Percentiles rank a stretch among this genome's conserved stretches.
Evolutionary conservation across 2,888 invertebrate genomes (phyloP).

Genomic region (Eupelmus urozonus): DNA sequence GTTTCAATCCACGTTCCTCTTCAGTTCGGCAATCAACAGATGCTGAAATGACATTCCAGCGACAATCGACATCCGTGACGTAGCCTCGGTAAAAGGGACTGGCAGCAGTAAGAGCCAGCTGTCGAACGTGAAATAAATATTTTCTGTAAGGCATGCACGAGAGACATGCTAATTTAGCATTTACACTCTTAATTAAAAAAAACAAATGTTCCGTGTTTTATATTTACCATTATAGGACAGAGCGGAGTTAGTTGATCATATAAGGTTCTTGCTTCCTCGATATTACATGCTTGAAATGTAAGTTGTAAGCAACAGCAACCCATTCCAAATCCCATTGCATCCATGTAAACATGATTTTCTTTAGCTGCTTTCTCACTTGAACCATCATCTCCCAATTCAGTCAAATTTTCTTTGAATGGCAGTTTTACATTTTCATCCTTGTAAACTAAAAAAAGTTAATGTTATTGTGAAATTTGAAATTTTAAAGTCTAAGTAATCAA

Average conservation of each 20-base stretch:
- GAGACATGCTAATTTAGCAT: conserved; percentile 57
- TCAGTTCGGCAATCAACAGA: conserved; percentile 97
- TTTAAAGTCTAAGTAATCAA: background rate
- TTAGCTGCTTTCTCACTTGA: conserved; percentile 82
- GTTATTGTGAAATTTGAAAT: conserved; percentile 26
- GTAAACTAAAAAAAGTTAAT: conserved; percentile 83
- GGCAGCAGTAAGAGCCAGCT: conserved; percentile 97
- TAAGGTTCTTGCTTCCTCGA: conserved; percentile 94
- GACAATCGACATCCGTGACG: conserved; percentile 96
- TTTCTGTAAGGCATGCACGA: conserved; percentile 61
- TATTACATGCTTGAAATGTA: conserved; percentile 98
- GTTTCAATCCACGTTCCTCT: conserved; percentile 91
- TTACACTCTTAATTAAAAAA: conserved; percentile 25
- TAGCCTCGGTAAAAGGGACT: conserved; percentile 96
- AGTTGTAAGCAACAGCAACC: conserved; percentile 98
- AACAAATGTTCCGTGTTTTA: conserved; percentile 37
- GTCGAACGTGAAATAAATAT: conserved; percentile 68
- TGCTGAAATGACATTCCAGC: conserved; percentile 97
- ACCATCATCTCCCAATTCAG: conserved; percentile 83
- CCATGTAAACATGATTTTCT: conserved; percentile 97
- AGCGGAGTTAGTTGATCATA: conserved; percentile 98
- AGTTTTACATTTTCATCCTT: conserved; percentile 91
- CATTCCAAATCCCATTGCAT: conserved; percentile 99
- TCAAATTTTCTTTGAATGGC: conserved; percentile 85
- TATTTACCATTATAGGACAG: conserved; percentile 94